phyloP scores from a whole-genome alignment of 2,888 invertebrate genomes.

The Blastobasis lacticolella region DNA sequence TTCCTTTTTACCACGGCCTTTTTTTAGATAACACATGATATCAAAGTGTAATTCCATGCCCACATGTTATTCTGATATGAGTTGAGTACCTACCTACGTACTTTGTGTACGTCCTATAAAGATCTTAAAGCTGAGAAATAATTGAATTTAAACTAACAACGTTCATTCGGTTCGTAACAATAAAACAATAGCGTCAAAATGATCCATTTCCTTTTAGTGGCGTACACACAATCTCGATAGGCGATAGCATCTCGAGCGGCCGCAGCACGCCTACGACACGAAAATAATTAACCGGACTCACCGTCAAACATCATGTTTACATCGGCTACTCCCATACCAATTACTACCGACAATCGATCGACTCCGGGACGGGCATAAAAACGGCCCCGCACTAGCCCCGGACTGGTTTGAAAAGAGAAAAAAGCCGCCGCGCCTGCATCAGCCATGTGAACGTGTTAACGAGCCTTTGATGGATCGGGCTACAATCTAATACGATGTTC shows the following conservation, averaged over 20 bases:
- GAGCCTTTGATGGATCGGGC: slow-evolving; percentile 64
- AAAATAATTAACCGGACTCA: slow-evolving; percentile 68
- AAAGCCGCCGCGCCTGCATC: slow-evolving; percentile 21
- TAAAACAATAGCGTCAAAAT: slow-evolving; percentile 38
- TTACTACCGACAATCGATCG: slow-evolving; percentile 66
- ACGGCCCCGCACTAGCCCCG: slow-evolving; percentile 50
- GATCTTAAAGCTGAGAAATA: not conserved
- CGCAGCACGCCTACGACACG: slow-evolving; percentile 62
- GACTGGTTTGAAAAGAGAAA: slow-evolving; percentile 34
- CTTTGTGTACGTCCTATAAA: too few relatives aligned
- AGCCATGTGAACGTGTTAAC: slow-evolving; percentile 56
- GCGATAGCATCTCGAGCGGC: slow-evolving; percentile 48
- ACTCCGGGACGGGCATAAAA: slow-evolving; percentile 40
- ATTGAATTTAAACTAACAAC: slow-evolving; percentile 29
- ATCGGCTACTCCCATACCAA: slow-evolving; percentile 69
- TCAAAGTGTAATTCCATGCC: too few relatives aligned
- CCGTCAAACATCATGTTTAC: slow-evolving; percentile 68
- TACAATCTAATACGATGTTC: slow-evolving; percentile 48
- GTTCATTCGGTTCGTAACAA: slow-evolving; percentile 37
- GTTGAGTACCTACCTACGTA: too few relatives aligned
- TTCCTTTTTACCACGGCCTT: too few relatives aligned
- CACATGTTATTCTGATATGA: too few relatives aligned
- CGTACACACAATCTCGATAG: slow-evolving; percentile 44
- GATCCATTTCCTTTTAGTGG: slow-evolving; percentile 53
- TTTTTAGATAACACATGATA: too few relatives aligned